Evolutionary conservation across 2,113 vertebrate genomes (phyloP).

Genomic region (Chrysemys picta): DNA sequence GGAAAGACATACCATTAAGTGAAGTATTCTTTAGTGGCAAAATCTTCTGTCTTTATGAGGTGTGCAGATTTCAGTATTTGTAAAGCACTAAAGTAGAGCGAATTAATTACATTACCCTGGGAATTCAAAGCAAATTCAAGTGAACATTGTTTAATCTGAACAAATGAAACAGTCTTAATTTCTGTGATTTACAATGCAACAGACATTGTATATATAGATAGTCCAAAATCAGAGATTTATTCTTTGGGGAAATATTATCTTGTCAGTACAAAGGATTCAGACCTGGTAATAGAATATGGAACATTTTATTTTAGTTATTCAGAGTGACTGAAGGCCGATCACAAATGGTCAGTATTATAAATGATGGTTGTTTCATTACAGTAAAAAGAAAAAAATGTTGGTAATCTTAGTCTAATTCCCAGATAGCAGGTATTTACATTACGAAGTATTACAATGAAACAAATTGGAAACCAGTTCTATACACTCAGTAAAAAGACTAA

Average conservation of each 20-base stretch:
- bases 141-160: neutral
- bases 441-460: neutral
- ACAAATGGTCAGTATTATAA: neutral
- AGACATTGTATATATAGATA: neutral
- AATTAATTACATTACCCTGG: neutral
- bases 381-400: neutral
- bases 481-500: too few relatives aligned
- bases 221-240: neutral
- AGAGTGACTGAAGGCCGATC: neutral
- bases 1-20: neutral
- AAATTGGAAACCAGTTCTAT: neutral
- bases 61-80: neutral
- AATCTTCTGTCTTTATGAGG: neutral
- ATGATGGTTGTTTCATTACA: neutral
- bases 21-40: neutral
- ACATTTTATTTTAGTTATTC: neutral
- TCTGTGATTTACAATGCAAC: neutral
- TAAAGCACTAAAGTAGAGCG: neutral
- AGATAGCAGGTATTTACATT: too few relatives aligned
- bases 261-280: neutral
- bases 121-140: neutral
- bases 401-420: neutral
- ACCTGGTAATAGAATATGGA: neutral
- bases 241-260: neutral
- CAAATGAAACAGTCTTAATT: neutral